Evolutionary conservation across 2,113 vertebrate genomes (phyloP).

Genomic region (Myrmophylax atrothorax): DNA sequence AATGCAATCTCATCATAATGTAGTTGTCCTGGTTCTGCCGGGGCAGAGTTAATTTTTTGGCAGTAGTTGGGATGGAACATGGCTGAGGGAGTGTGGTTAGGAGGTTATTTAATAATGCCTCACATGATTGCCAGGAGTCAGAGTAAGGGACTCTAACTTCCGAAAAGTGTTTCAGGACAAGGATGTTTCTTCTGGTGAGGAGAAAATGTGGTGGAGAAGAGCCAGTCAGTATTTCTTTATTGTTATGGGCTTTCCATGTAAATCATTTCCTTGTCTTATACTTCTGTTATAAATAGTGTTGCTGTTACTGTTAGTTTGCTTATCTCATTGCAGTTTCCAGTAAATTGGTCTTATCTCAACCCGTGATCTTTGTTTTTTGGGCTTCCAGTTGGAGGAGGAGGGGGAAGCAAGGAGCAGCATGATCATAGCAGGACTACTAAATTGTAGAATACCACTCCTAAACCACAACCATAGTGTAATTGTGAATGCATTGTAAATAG

Average conservation of each 20-base stretch:
- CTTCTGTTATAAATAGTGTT: neutral
- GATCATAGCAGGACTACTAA: accelerated
- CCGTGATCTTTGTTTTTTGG: accelerated
- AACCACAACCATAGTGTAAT: neutral
- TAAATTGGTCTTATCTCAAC: neutral
- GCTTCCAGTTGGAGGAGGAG: neutral
- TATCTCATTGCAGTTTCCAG: neutral
- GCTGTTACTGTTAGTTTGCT: neutral
- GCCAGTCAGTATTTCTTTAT: neutral
- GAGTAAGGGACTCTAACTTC: neutral
- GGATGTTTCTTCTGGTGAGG: neutral
- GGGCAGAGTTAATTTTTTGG: neutral
- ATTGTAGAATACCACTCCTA: neutral
- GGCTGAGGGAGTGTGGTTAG: neutral
- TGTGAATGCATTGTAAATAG: neutral
- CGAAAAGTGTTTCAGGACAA: neutral
- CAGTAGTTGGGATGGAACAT: neutral
- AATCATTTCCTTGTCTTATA: neutral
- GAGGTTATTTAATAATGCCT: neutral
- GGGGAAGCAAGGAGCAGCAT: neutral
- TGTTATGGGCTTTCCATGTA: neutral
- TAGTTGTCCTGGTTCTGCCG: neutral
- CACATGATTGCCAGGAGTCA: neutral
- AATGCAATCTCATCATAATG: neutral
- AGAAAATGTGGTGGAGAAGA: neutral